Base-by-base conservation (phyloP, 2,888 invertebrate genomes). In the Zele albiditarsus region DNA sequence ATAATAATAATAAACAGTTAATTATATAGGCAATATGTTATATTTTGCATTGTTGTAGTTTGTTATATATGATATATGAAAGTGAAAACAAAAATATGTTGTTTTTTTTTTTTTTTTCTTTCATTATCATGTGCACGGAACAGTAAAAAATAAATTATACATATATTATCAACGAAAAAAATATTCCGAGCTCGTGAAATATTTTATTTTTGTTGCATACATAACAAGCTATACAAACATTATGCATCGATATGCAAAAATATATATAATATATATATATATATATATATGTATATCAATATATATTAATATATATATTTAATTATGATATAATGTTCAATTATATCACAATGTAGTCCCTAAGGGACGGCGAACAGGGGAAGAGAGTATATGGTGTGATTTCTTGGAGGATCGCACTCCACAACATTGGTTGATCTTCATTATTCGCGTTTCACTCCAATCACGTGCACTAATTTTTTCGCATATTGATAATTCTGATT, bases 331-430 rank as follows among this genome's bases (percentile, higher is more conserved):
- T 80, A 73, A 46, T 71, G 60, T 70, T 63, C 42, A 62, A 74
- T 71, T 79, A 81, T 78, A 81, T 81, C 80, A 81, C 75, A 74
- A 80, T 83, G 6, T 77, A 79, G 82, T 84, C 82, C 85, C 86
- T 86, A 85, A 84, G 80, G 86, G 82, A 84, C 83, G 83, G 83
- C 82, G 79, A 83, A 81, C 83, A 80, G 80, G 81, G 83, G 79
- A 81, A 80, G 80, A 71, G 60, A 67, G 71, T 78, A 71, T 76
- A 60, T 58, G 66, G 68, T 74, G 77, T 75, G 25, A 38, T 82
- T 83, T 83, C 84, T 85, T 86, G 86, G 86, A 86, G 86, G 86
- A 86, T 85, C 82, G 78, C 78, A 80, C 80, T 78, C 78, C 79
- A 75, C 79, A 78, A 73, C 73, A 58, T 75, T 70, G 70, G 67